These are phyloP conservation scores for Cyprinodon brontotheroides DNA, from an alignment of 2,113 vertebrate genomes.

Conservation along the genomic window DNA sequence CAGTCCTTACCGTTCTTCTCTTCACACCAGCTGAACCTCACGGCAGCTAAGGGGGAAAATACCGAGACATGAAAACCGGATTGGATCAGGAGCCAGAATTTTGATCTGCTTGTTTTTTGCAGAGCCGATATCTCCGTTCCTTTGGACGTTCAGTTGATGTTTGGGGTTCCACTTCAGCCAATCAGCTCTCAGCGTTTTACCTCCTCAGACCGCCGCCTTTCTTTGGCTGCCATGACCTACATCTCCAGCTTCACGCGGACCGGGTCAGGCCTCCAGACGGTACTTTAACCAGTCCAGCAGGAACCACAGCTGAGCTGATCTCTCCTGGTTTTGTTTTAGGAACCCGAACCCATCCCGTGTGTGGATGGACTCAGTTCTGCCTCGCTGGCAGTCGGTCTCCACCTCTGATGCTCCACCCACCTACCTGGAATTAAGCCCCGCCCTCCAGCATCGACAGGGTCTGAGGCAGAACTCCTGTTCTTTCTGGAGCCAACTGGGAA, in stretches of 20 bases:
- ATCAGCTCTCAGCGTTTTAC: conserved; percentile 59
- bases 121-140: conserved; percentile 51
- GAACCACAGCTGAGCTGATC: neutral
- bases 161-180: conserved; percentile 64
- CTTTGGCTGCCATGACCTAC: conserved; percentile 64
- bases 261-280: conserved; percentile 33
- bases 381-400: conserved; percentile 57
- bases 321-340: conserved; percentile 21
- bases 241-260: conserved; percentile 61
- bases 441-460: conserved; percentile 37
- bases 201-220: conserved; percentile 54
- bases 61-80: neutral
- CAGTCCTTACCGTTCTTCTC: too few species aligned
- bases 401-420: conserved; percentile 42
- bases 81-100: neutral
- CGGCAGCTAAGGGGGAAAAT: too few species aligned
- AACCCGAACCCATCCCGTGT: conserved; percentile 50
- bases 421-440: conserved; percentile 60
- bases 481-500: conserved; percentile 62
- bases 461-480: conserved; percentile 58
- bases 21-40: too few species aligned
- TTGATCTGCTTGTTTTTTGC: neutral
- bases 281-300: neutral
- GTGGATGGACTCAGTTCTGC: conserved; percentile 49
- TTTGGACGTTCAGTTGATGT: conserved; percentile 64